phyloP scores from a whole-genome alignment of 2,113 vertebrate species.

The Mesembrinibis cayennensis region DNA sequence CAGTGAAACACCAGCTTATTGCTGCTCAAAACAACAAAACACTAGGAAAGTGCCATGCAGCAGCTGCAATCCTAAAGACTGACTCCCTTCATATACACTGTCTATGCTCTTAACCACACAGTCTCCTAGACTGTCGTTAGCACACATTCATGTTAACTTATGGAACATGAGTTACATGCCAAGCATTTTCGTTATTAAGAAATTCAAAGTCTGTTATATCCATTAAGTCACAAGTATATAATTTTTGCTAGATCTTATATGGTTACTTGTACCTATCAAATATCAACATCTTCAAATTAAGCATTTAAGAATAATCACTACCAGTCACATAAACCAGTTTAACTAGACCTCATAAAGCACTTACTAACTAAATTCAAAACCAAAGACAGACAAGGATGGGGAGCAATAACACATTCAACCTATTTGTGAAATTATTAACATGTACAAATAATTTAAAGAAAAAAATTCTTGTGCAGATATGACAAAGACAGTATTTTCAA shows the following conservation, averaged over 20 bases:
- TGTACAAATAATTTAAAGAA: background rate
- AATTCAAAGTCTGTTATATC: background rate
- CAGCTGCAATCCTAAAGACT: background rate
- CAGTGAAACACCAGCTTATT: background rate
- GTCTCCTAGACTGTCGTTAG: background rate
- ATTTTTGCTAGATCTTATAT: background rate
- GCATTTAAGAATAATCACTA: background rate
- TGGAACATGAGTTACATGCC: background rate
- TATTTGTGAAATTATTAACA: background rate
- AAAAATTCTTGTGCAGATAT: background rate
- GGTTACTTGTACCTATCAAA: background rate
- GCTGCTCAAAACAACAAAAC: background rate
- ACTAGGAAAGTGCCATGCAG: background rate
- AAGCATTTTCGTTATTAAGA: background rate
- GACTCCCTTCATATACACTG: rapidly evolving
- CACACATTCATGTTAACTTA: background rate
- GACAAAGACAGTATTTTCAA: background rate
- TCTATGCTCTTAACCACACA: background rate
- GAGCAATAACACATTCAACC: background rate
- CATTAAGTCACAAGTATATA: background rate
- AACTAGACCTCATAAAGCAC: background rate
- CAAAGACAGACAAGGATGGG: background rate
- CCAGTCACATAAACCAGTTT: background rate
- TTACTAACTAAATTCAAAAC: background rate
- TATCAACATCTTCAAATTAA: background rate